Evolutionary conservation across 2,113 vertebrate species (phyloP).

Genomic region (Candoia aspera): DNA sequence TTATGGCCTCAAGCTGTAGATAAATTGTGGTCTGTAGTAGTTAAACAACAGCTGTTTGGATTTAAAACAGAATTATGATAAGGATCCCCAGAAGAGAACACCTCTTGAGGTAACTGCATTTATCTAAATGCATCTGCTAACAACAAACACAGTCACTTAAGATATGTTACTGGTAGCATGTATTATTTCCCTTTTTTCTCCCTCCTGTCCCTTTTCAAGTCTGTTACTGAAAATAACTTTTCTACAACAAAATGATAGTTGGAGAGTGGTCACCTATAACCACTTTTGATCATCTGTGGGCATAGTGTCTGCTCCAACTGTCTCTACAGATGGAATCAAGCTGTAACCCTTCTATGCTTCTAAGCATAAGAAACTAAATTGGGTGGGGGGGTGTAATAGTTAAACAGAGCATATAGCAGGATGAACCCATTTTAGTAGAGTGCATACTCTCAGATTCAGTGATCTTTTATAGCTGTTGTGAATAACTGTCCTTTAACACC

Average conservation of each 20-base stretch:
- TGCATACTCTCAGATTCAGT: constrained; percentile 42
- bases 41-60: constrained; percentile 95
- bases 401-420: constrained; percentile 64
- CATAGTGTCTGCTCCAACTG: constrained; percentile 36
- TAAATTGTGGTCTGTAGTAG: constrained; percentile 91
- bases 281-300: neutral
- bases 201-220: neutral
- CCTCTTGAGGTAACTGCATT: constrained; percentile 80
- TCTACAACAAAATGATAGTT: neutral
- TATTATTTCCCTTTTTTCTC: constrained; percentile 60
- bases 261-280: rapidly evolving
- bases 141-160: constrained; percentile 66
- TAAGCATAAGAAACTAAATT: constrained; percentile 56
- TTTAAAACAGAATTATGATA: constrained; percentile 93
- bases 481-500: constrained; percentile 75
- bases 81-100: constrained; percentile 87
- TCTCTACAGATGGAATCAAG: constrained; percentile 46
- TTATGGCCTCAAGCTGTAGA: constrained; percentile 87
- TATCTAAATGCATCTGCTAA: constrained; percentile 83
- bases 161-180: constrained; percentile 61
- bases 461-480: constrained; percentile 59
- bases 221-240: neutral
- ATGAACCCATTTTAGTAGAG: constrained; percentile 46
- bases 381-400: constrained; percentile 40
- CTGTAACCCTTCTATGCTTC: neutral